Base-by-base conservation (phyloP, 2,888 invertebrate species). In the Drosophila colorata region DNA sequence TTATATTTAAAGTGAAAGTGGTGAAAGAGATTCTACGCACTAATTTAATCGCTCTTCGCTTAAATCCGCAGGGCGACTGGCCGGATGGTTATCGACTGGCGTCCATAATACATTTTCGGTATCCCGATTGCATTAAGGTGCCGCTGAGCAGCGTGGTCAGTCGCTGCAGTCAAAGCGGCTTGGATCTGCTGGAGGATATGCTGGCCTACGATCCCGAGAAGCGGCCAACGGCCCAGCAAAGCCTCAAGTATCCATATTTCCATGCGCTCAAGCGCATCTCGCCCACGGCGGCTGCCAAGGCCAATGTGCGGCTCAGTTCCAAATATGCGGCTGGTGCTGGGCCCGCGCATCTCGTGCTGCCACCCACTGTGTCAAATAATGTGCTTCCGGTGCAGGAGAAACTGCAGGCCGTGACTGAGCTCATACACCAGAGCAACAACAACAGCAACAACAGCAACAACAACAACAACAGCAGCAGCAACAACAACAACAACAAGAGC, bases 51-150 rank as follows among this genome's bases (percentile, higher is more conserved):
- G 20, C 4, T 16, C 7, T 23, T 8, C 3, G 2, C 8, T 28
- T 28, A 8, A 28, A 28, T 20, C 23, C 47, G 14, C 78, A 97
- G 95, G 95, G 95, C 79, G 96, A 97, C 74, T 99, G 99, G 99
- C 95, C 97, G 1, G 99, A 99, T 90, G 99, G 99, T 4, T 97
- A 96, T 92, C 96, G 97, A 76, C 93, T 99, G 73, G 98, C 99
- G 0, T 95, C 96, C 4, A 95, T 96, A 55, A 97, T 99, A 94
- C 98, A 99, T 88, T 99, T 99, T 92, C 96, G 97, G 69, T 99
- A 99, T 93, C 99, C 99, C 4, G 95, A 96, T 89, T 96, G 97
- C 91, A 94, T 95, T 0, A 95, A 96, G 84, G 97, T 97, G 46
- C 95, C 97, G 25, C 93, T 99, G 60, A 94, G 94, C 75, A 95